phyloP scores from a whole-genome alignment of 64 coral and sea anemone species.

The Pocillopora verrucosa region DNA sequence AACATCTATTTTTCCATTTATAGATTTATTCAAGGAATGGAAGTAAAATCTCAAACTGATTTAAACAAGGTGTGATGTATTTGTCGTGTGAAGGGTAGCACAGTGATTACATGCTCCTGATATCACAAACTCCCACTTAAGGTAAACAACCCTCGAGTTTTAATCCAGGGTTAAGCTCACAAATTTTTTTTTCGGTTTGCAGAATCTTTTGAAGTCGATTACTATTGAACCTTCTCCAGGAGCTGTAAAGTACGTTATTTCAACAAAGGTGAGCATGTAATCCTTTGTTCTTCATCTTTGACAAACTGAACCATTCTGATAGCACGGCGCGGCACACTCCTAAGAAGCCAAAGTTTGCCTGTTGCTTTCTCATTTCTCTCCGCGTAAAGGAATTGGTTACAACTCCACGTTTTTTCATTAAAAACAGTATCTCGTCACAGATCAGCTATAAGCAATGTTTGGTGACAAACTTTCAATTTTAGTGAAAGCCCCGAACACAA shows the following conservation, averaged over 20 bases:
- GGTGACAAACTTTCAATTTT: too few species aligned
- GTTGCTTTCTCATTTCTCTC: neutral
- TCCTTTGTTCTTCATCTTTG: neutral
- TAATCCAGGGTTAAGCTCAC: neutral
- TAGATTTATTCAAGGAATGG: constrained; percentile 25
- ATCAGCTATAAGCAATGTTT: too few species aligned
- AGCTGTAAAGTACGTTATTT: constrained; percentile 26
- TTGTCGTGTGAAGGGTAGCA: too few species aligned
- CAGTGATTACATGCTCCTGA: neutral
- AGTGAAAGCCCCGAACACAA: too few species aligned
- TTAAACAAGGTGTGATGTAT: constrained; percentile 12
- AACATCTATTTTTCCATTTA: neutral
- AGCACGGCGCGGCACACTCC: neutral
- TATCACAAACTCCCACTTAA: too few species aligned
- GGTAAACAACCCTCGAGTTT: too few species aligned
- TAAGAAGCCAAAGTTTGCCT: neutral
- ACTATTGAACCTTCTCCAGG: constrained; percentile 18
- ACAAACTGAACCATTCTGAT: neutral
- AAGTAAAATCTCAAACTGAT: neutral
- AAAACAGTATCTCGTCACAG: too few species aligned
- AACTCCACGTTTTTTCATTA: too few species aligned
- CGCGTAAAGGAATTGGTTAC: too few species aligned
- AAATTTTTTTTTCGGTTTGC: neutral
- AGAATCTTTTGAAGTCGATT: constrained; percentile 17
- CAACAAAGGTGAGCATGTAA: constrained; percentile 8